A percentile compares a stretch with the other conserved stretches of the same genome.
These are phyloP conservation scores for Silurus lanzhouensis DNA, from an alignment of 2,797 vertebrate species.

Conservation along the genomic window DNA sequence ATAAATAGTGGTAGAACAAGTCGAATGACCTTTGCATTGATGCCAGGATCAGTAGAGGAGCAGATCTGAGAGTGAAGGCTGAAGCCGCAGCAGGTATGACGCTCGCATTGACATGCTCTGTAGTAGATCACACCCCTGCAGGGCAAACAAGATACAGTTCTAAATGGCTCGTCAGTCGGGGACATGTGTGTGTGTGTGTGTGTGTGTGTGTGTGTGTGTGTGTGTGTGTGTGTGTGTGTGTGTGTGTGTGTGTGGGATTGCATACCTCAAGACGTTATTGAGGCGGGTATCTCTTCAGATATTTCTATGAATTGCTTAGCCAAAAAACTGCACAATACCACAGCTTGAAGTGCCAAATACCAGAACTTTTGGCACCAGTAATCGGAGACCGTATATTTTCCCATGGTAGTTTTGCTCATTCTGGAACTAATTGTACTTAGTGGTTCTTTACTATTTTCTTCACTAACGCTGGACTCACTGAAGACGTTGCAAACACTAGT, in stretches of 20 bases:
- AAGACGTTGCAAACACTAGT: too few species aligned
- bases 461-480: too few species aligned
- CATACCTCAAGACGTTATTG: slow-evolving; percentile 2
- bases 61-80: slow-evolving; percentile 37
- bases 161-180: slow-evolving; percentile 29
- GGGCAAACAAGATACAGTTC: slow-evolving; percentile 30
- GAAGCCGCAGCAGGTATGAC: slow-evolving; percentile 29
- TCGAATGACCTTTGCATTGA: slow-evolving; percentile 50
- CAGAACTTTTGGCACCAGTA: background rate
- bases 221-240: background rate
- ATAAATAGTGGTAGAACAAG: slow-evolving; percentile 51
- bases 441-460: too few species aligned
- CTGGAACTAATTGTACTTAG: background rate
- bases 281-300: slow-evolving; percentile 23
- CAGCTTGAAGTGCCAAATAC: slow-evolving; percentile 6
- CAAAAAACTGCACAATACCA: slow-evolving; percentile 7
- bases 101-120: slow-evolving; percentile 31
- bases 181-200: background rate
- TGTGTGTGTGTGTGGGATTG: background rate
- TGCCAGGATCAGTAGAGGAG: slow-evolving; percentile 27
- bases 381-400: background rate
- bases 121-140: slow-evolving; percentile 31
- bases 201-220: too few species aligned
- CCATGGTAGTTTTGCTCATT: too few species aligned
- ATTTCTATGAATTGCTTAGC: background rate